phyloP scores from a whole-genome alignment of 1,140 invertebrate genomes.

The Olivierus martensii region DNA sequence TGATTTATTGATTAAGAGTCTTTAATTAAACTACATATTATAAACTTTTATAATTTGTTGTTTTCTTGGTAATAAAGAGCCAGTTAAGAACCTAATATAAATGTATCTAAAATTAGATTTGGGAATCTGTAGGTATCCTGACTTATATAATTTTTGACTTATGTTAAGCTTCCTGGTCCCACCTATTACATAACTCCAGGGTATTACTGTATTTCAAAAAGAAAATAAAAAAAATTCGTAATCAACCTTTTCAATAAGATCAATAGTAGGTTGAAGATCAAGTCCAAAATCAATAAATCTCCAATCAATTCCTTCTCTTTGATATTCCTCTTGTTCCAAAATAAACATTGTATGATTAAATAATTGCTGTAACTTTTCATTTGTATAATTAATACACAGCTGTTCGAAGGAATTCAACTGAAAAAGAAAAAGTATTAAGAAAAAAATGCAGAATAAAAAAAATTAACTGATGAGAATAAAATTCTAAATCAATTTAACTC shows the following conservation, averaged over 20 bases:
- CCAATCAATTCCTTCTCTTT: constrained; percentile 98
- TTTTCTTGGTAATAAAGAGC: no score
- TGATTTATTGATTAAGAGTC: no score
- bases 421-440: neutral
- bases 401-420: constrained; percentile 93
- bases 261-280: constrained; percentile 97
- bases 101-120: no score
- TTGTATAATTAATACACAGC: constrained; percentile 99
- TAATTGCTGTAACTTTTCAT: constrained; percentile 97
- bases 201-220: no score
- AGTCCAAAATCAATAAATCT: constrained; percentile 99
- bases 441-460: neutral
- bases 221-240: neutral
- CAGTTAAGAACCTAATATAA: no score
- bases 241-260: constrained; percentile 85
- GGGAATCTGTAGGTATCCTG: no score
- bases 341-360: constrained; percentile 99
- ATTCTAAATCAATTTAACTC: neutral
- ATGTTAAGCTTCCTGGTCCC: no score
- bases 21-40: no score
- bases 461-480: neutral
- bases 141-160: no score
- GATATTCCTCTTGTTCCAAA: constrained; percentile 98
- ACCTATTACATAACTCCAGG: no score
- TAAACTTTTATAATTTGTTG: no score